Percentiles rank a stretch among this genome's conserved stretches.
Evolutionary conservation across 2,113 vertebrate genomes (phyloP).

Genomic region (Lophochroa leadbeateri): DNA sequence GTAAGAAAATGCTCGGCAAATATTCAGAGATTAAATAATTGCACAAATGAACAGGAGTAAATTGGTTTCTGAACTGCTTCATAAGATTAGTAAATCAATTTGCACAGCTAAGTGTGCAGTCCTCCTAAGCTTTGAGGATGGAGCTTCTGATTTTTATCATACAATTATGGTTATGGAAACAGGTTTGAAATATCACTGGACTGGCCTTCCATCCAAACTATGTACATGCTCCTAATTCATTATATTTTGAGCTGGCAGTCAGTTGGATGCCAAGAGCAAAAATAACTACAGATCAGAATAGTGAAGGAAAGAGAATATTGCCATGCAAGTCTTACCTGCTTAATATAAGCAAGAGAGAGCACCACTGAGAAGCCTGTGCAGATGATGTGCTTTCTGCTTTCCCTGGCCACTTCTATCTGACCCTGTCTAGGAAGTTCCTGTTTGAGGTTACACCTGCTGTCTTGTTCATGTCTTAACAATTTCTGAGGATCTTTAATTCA

Average conservation of each 20-base stretch:
- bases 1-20: background rate
- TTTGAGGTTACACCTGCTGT: background rate
- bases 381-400: background rate
- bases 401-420: background rate
- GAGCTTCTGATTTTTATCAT: background rate
- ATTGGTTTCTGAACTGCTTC: background rate
- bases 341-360: background rate
- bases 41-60: accelerated
- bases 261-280: background rate
- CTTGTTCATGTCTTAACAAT: background rate
- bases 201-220: background rate
- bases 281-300: background rate
- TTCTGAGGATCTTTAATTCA: background rate
- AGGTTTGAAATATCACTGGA: background rate
- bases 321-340: background rate
- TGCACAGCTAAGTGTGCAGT: background rate
- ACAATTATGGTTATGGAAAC: background rate
- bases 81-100: background rate
- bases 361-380: background rate
- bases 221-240: background rate
- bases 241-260: background rate
- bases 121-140: background rate
- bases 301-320: background rate
- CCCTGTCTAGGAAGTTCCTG: background rate
- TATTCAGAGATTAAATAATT: background rate